Base-by-base conservation (phyloP, 2,797 vertebrate genomes). In the Crax fasciolata region DNA sequence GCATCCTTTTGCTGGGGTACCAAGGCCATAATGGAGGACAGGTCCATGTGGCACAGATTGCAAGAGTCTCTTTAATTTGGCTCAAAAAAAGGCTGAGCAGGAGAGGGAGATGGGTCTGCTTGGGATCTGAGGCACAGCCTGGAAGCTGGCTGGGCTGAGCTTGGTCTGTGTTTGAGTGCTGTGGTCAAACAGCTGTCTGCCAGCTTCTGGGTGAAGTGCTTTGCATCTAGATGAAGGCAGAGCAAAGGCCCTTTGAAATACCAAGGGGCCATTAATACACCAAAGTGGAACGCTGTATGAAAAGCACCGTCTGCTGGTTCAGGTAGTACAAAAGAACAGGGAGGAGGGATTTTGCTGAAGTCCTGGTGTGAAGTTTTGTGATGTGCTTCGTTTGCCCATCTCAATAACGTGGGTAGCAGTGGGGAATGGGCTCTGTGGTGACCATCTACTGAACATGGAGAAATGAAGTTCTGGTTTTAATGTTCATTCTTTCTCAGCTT, bases 261-360 rank as follows among this genome's bases (percentile, higher is more conserved):
- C 35, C 10, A 30, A 44, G 27, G 15, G 54, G 39, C 61, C 43
- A 10, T 89, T 75, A 66, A 65, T 24, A 10, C 51, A 76, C 39
- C 5, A 4, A 21, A 9, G 51, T 66, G 70, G 58, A 35, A 7
- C 0, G 0, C 28, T 32, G 28, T 6, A 23, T 10, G 28, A 10
- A 71, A 72, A 54, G 10, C 1, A 0, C 59, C 7, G 1, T 57
- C 74, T 89, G 59, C 17, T 63, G 38, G 38, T 9, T 30, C 38
- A 86, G 73, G 89, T 81, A 27, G 44, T 65, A 76, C 57, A 25
- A 39, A 13, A 39, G 58, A 28, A n/a, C 2, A 18, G 41, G 23
- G 9, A 57, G 3, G 57, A 21, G 19, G 21, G n/a, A 10, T 62
- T 76, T 54, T 3, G 35, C 4, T 44, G 35, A 68, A 4, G 52